Conservation (phyloP, 2,888 invertebrate species). For the Eilema depressum region DNA sequence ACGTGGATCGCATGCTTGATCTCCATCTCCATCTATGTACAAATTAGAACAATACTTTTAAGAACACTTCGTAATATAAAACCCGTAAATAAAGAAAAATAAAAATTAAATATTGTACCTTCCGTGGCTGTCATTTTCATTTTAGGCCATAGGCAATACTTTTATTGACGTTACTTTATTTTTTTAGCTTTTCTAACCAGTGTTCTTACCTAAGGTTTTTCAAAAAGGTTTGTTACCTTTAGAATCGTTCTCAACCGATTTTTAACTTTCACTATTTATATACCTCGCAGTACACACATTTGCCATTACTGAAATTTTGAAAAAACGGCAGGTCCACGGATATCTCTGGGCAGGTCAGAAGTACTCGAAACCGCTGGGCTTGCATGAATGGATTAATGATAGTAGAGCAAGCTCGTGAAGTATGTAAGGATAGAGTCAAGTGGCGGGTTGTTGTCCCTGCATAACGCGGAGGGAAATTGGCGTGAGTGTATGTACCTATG, state of each 20-base stretch:
- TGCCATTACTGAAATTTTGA: too few relatives aligned
- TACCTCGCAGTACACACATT: too few relatives aligned
- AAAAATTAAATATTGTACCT: conserved; percentile 52
- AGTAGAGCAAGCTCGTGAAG: too few relatives aligned
- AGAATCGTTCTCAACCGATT: not conserved
- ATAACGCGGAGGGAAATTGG: too few relatives aligned
- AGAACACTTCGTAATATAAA: not conserved
- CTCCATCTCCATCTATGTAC: conserved; percentile 55
- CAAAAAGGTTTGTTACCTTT: not conserved
- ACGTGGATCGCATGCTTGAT: conserved; percentile 54
- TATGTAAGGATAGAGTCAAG: too few relatives aligned
- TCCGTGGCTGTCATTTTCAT: conserved; percentile 67
- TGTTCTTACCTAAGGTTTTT: not conserved
- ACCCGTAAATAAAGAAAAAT: not conserved
- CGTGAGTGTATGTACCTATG: too few relatives aligned
- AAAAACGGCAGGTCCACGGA: too few relatives aligned
- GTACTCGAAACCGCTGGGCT: too few relatives aligned
- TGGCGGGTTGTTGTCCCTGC: too few relatives aligned
- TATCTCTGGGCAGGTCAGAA: too few relatives aligned
- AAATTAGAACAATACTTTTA: not conserved
- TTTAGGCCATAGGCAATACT: conserved; percentile 19
- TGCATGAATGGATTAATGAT: too few relatives aligned
- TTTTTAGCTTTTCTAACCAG: conserved; percentile 17
- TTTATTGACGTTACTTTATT: conserved; percentile 13
- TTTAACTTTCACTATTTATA: too few relatives aligned